A percentile compares a stretch with the other conserved stretches of the same genome.
Conservation (phyloP, 1,140 invertebrate genomes). For the Drosophila pectinifera region DNA sequence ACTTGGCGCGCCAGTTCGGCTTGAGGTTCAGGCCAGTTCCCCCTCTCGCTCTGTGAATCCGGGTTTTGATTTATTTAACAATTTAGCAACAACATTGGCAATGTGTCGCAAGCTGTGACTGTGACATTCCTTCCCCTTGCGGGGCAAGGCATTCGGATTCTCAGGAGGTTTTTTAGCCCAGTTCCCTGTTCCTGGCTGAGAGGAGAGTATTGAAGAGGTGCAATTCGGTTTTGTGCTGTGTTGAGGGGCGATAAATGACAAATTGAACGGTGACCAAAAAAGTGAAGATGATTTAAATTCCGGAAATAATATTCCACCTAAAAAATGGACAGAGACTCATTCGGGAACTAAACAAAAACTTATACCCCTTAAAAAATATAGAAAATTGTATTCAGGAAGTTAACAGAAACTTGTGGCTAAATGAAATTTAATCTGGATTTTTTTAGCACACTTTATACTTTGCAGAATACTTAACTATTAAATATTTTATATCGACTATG, state of each 20-base stretch:
- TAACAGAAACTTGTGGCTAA: too few relatives aligned
- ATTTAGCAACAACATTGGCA: conserved; percentile 68
- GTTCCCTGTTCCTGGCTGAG: not conserved
- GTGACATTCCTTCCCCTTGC: conserved; percentile 21
- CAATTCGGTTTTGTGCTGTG: conserved; percentile 11
- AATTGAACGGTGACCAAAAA: conserved; percentile 9
- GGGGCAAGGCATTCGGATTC: not conserved
- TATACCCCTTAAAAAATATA: too few relatives aligned
- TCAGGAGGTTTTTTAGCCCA: conserved; percentile 2
- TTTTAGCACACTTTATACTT: too few relatives aligned
- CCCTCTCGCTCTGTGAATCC: conserved; percentile 11
- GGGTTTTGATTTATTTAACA: conserved; percentile 82
- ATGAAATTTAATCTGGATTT: too few relatives aligned
- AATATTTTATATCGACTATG: not conserved
- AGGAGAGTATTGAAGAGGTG: conserved; percentile 7
- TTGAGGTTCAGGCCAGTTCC: conserved; percentile 36
- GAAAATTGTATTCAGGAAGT: too few relatives aligned
- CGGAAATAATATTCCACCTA: not conserved
- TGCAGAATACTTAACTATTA: not conserved
- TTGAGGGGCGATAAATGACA: conserved; percentile 16
- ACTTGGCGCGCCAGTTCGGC: conserved; percentile 67
- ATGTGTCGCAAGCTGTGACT: conserved; percentile 66
- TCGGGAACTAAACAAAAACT: not conserved
- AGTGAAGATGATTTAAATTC: not conserved
- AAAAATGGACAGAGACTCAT: too few relatives aligned